phyloP scores from a whole-genome alignment of 1,140 invertebrate genomes.

The Acromyrmex charruanus region DNA sequence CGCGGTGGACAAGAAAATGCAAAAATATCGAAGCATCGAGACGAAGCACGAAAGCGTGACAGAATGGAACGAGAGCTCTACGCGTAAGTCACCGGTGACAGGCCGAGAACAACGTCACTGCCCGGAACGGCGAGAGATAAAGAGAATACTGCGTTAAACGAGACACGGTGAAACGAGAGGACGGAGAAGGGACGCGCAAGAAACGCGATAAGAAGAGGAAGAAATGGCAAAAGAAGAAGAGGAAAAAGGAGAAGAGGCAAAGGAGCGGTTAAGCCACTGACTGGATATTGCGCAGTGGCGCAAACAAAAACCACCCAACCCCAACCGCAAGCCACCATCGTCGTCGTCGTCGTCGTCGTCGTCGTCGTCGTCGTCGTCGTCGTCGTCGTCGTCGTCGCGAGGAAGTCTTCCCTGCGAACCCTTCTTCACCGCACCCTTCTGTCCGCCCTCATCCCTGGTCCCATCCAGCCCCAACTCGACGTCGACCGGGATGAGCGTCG shows the following conservation, averaged over 20 bases:
- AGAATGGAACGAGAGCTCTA: conserved; percentile 63
- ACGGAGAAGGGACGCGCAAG: conserved; percentile 21
- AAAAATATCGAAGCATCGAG: conserved; percentile 67
- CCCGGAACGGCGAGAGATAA: conserved; percentile 46
- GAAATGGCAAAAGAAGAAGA: conserved; percentile 3
- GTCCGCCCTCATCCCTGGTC: background rate
- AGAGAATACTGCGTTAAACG: conserved; percentile 41
- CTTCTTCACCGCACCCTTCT: conserved; percentile 16
- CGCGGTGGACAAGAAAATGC: conserved; percentile 52
- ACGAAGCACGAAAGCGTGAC: conserved; percentile 67
- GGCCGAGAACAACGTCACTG: conserved; percentile 57
- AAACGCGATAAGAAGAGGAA: conserved; percentile 42
- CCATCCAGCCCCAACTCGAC: conserved; percentile 30
- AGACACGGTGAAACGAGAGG: conserved; percentile 26
- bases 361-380: background rate
- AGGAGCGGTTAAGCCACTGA: conserved; percentile 68
- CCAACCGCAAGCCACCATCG: conserved; percentile 8
- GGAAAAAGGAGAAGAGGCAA: conserved; percentile 24
- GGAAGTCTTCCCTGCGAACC: conserved; percentile 57
- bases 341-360: conserved; percentile 22
- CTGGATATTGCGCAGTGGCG: conserved; percentile 77
- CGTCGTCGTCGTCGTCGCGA: conserved; percentile 37
- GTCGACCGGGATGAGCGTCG: conserved; percentile 69
- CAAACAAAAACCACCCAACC: conserved; percentile 78
- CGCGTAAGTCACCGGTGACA: conserved; percentile 42